Evolutionary conservation across 2,113 vertebrate genomes (phyloP).

Genomic region (Emberiza fucata): DNA sequence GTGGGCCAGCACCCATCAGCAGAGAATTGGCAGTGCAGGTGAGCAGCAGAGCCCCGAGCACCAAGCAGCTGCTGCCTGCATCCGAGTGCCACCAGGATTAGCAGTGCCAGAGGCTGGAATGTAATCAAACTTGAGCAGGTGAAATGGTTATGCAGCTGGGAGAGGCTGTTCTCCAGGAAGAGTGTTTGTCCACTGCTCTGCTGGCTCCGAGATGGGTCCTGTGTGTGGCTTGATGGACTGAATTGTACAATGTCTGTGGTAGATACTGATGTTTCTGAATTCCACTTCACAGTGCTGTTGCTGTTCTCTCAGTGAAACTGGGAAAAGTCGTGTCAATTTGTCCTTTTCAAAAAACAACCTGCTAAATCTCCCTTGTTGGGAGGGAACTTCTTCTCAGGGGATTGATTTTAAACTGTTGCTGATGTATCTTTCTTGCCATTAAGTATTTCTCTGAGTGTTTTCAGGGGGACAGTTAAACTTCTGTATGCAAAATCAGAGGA

Average conservation of each 20-base stretch:
- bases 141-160: not conserved
- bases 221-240: not conserved
- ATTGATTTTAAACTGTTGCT: not conserved
- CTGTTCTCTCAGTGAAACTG: not conserved
- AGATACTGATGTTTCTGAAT: not conserved
- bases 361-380: not conserved
- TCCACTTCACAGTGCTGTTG: not conserved
- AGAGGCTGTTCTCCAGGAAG: not conserved
- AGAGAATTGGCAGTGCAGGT: not conserved
- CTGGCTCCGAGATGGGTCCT: not conserved
- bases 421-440: not conserved
- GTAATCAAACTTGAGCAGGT: slow-evolving; percentile 60
- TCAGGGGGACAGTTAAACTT: not conserved
- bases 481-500: not conserved
- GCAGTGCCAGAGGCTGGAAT: slow-evolving; percentile 56
- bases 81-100: slow-evolving; percentile 48
- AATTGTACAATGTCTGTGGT: not conserved
- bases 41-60: not conserved
- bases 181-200: not conserved
- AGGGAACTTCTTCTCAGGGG: not conserved
- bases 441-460: not conserved
- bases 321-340: not conserved
- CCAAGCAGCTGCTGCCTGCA: slow-evolving; percentile 39
- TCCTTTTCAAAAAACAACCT: not conserved
- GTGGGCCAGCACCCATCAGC: not conserved